These are phyloP conservation scores for Trigoniulus corallinus DNA, from an alignment of 1,140 invertebrate genomes.

Conservation along the genomic window DNA sequence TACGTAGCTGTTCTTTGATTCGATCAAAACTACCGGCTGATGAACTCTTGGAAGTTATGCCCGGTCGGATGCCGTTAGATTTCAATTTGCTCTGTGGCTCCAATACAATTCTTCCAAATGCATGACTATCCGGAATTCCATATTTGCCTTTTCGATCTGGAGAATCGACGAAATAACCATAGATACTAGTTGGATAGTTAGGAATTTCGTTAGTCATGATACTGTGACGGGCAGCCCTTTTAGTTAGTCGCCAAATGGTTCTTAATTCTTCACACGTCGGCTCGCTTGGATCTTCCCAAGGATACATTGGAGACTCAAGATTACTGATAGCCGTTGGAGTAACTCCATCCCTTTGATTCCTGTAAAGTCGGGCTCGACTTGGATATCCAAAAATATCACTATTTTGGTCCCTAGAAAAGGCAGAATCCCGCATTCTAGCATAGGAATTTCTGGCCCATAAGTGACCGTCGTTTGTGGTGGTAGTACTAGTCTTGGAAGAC, in stretches of 20 bases:
- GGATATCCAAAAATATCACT: no score
- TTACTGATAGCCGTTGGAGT: no score
- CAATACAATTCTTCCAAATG: neutral
- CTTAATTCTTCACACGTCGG: constrained; percentile 5
- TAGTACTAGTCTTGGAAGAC: no score
- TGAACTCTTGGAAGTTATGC: neutral
- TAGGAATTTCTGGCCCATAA: no score
- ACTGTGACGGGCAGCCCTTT: neutral
- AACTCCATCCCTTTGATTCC: no score
- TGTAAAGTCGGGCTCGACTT: no score
- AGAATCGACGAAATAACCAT: neutral
- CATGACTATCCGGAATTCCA: neutral
- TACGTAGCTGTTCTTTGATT: neutral
- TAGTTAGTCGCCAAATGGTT: constrained; percentile 5
- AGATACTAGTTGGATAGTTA: neutral
- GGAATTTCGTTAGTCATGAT: constrained; percentile 3
- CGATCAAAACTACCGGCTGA: neutral
- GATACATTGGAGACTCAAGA: no score
- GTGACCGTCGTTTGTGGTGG: no score
- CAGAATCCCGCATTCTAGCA: no score
- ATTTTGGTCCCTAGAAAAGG: no score
- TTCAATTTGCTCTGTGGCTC: neutral
- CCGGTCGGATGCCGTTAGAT: neutral
- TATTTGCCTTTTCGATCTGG: neutral
- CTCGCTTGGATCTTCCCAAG: neutral